A percentile compares a stretch with the other conserved stretches of the same genome.
These are phyloP conservation scores for Chrysotoxum bicinctum DNA, from an alignment of 2,888 invertebrate species.

Conservation along the genomic window DNA sequence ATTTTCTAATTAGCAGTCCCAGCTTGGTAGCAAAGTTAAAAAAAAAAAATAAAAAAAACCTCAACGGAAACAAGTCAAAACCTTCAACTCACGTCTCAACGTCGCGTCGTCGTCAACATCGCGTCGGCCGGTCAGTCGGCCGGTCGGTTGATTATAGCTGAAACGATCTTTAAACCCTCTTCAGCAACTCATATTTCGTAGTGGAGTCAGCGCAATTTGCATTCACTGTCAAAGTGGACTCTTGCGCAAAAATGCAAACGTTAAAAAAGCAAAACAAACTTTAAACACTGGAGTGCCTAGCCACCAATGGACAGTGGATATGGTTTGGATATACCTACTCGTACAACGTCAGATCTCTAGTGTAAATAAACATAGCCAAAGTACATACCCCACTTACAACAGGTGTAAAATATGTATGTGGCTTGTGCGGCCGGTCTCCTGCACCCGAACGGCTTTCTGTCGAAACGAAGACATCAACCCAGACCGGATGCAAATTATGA, in stretches of 20 bases:
- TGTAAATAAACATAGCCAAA: slow-evolving; percentile 44
- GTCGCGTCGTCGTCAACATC: not conserved
- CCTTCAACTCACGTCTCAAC: slow-evolving; percentile 14
- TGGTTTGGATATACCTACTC: not conserved
- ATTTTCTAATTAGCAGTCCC: slow-evolving; percentile 61
- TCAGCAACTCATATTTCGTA: slow-evolving; percentile 35
- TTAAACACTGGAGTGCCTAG: slow-evolving; percentile 15
- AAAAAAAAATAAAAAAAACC: not conserved
- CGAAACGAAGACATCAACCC: slow-evolving; percentile 65
- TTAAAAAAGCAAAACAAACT: slow-evolving; percentile 21
- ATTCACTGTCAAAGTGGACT: slow-evolving; percentile 40
- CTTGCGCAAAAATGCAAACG: slow-evolving; percentile 44
- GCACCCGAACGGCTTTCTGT: slow-evolving; percentile 32
- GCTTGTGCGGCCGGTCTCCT: slow-evolving; percentile 9
- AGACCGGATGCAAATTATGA: slow-evolving; percentile 72
- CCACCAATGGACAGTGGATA: not conserved
- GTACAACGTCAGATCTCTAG: slow-evolving; percentile 24
- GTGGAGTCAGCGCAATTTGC: slow-evolving; percentile 48
- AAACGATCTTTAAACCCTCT: slow-evolving; percentile 30
- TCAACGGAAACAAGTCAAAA: slow-evolving; percentile 29
- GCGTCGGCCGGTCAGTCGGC: no score
- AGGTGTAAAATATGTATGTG: slow-evolving; percentile 44
- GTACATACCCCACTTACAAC: slow-evolving; percentile 53
- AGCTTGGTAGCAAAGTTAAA: slow-evolving; percentile 15
- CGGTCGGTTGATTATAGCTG: not conserved